Conservation (phyloP, 2,888 invertebrate species). For the Plagiodera versicolora region DNA sequence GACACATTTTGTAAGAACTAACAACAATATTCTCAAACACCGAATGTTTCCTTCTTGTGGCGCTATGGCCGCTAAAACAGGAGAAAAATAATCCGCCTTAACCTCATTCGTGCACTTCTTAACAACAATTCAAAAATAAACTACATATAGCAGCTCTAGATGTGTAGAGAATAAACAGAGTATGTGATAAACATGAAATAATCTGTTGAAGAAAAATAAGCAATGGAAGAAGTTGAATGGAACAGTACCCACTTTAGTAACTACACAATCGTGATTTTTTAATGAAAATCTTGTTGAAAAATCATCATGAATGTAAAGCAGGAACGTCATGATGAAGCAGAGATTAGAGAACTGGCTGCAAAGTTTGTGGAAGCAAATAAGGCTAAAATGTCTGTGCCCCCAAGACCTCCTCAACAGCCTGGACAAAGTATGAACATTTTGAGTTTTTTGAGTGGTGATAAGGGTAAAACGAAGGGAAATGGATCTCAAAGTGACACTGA, state of each 20-base stretch:
- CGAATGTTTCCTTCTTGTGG: constrained; percentile 51
- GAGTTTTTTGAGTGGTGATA: constrained; percentile 59
- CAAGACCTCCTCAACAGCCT: constrained; percentile 42
- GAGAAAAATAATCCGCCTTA: constrained; percentile 52
- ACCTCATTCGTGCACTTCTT: constrained; percentile 50
- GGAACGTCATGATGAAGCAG: constrained; percentile 82
- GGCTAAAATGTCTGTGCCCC: constrained; percentile 58
- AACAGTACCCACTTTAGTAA: constrained; percentile 25
- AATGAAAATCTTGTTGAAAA: constrained; percentile 17
- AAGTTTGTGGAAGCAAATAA: constrained; percentile 73
- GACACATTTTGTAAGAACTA: constrained; percentile 34
- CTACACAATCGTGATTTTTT: constrained; percentile 25
- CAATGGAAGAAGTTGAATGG: constrained; percentile 28
- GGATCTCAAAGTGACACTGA: constrained; percentile 52
- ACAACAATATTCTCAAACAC: constrained; percentile 49
- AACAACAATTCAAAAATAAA: constrained; percentile 39
- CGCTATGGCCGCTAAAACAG: constrained; percentile 55
- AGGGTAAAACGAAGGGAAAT: constrained; percentile 36
- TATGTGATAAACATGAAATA: constrained; percentile 19
- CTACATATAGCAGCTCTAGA: constrained; percentile 13
- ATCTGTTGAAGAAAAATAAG: constrained; percentile 11
- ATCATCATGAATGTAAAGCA: constrained; percentile 61
- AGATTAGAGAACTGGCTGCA: constrained; percentile 83
- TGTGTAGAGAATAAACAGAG: constrained; percentile 20
- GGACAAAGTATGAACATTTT: constrained; percentile 63